These are phyloP conservation scores for Conomelus anceps DNA, from an alignment of 2,888 invertebrate species.

Conservation along the genomic window DNA sequence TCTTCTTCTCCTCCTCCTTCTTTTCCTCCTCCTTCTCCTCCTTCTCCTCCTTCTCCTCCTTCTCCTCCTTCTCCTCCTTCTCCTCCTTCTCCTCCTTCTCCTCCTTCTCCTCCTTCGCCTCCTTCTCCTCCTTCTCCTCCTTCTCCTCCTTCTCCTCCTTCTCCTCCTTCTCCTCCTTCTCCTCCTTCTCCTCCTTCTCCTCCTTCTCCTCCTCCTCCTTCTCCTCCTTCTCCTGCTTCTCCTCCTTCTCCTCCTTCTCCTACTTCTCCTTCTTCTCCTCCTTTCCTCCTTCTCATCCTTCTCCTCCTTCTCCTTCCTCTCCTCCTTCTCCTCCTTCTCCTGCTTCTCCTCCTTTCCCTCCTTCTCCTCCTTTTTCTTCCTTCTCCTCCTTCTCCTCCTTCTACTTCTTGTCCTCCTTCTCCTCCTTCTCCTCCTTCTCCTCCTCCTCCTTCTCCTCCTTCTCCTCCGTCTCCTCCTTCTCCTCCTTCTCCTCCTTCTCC, in stretches of 20 bases:
- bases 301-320: neutral
- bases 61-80: neutral
- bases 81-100: too few species aligned
- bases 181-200: neutral
- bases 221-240: neutral
- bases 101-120: too few species aligned
- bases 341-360: neutral
- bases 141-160: neutral
- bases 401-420: neutral
- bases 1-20: neutral
- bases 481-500: neutral
- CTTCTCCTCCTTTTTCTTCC: neutral
- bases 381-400: constrained; percentile 16
- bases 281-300: neutral
- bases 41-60: neutral
- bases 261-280: neutral
- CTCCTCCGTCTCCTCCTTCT: constrained; percentile 1
- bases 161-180: neutral
- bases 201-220: neutral
- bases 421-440: constrained; percentile 20
- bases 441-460: constrained; percentile 20
- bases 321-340: neutral
- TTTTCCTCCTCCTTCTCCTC: neutral
- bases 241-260: neutral
- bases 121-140: neutral